phyloP scores from a whole-genome alignment of 2,113 vertebrate species.

The Ceyx cyanopectus region DNA sequence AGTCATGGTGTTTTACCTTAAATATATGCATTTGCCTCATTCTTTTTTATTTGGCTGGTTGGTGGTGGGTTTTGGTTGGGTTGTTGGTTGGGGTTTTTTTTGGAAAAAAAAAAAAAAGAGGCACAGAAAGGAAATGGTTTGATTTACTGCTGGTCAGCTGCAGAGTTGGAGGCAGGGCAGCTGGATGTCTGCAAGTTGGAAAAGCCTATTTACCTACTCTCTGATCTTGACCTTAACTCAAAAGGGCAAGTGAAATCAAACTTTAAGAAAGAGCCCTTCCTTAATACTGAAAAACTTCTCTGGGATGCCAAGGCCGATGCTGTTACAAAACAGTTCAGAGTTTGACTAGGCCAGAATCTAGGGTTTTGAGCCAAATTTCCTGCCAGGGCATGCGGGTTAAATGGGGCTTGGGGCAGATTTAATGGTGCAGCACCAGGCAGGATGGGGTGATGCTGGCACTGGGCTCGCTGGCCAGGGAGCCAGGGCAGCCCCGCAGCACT shows the following conservation, averaged over 20 bases:
- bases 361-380: background rate
- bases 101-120: background rate
- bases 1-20: background rate
- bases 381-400: background rate
- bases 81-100: too few species aligned
- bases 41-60: background rate
- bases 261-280: background rate
- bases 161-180: background rate
- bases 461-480: accelerated
- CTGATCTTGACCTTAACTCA: constrained; percentile 24
- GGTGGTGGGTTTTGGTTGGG: too few species aligned
- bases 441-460: background rate
- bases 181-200: background rate
- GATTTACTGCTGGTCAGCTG: background rate
- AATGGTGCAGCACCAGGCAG: background rate
- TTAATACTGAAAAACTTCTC: background rate
- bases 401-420: accelerated
- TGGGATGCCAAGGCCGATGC: background rate
- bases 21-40: background rate
- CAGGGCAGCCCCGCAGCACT: background rate
- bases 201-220: background rate
- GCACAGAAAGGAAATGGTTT: background rate
- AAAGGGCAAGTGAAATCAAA: constrained; percentile 30
- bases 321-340: background rate
- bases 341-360: background rate